A percentile compares a stretch with the other conserved stretches of the same genome.
phyloP scores from a whole-genome alignment of 2,113 vertebrate genomes.

The Condylura cristata region DNA sequence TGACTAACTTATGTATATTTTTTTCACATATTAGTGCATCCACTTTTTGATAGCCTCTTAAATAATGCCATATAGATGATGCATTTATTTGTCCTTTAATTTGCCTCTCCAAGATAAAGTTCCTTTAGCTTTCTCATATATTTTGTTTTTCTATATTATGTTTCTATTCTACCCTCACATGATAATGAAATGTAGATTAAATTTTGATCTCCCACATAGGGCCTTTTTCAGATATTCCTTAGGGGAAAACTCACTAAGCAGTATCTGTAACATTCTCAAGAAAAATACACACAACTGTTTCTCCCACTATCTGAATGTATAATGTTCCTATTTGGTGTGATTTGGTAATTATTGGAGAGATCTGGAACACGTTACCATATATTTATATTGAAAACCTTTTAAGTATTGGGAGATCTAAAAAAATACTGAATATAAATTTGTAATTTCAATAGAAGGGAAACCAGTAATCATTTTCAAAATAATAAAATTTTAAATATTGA shows the following conservation, averaged over 20 bases:
- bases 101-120: neutral
- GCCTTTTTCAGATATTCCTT: neutral
- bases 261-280: conserved; percentile 33
- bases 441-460: neutral
- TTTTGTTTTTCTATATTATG: conserved; percentile 30
- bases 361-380: neutral
- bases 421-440: neutral
- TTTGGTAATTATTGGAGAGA: neutral
- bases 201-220: neutral
- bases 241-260: neutral
- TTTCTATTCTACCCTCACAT: neutral
- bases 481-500: conserved; percentile 16
- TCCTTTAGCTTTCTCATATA: neutral
- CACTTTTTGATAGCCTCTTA: neutral
- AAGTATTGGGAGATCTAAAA: neutral
- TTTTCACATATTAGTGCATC: neutral
- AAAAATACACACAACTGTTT: neutral
- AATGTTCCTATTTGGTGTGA: neutral
- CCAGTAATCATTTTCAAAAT: conserved; percentile 50
- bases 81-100: conserved; percentile 17
- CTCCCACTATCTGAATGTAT: neutral
- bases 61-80: neutral
- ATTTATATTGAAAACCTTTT: neutral
- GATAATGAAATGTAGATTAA: neutral
- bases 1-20: neutral